Evolutionary conservation across 2,113 vertebrate genomes (phyloP), one percentile per base, ranked within the genome.

Genomic region (Bagarius yarrelli): DNA sequence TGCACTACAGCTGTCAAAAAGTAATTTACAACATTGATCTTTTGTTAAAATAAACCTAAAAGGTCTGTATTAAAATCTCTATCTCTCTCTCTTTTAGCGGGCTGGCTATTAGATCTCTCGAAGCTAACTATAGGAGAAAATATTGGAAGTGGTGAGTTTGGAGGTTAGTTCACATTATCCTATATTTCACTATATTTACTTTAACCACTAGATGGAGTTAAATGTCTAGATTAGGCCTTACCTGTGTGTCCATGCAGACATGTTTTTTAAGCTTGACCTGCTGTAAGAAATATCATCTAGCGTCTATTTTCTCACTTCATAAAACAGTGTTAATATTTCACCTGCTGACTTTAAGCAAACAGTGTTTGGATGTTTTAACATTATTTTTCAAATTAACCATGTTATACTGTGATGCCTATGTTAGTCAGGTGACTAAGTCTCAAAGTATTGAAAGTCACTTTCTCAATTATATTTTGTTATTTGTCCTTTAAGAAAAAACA

Each of bases 141-240:
- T 83, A 96, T 98, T 0, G 96, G 96, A 85, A 93, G 95, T 75
- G 96, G 96, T 0, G 96, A 98, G 86, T 98, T 97, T 0, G 96
- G 96, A 82, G 95, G 96, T 98, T 79, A 92, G 94, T 52, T 30
- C 82, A 18, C 1, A 32, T 34, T 19, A 8, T 50, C 19, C 30
- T 32, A 4, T 18, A 18, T 36, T 11, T 36, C 14, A 23, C 6
- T 78, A 18, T 8, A 27, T 71, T 25, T 13, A 19, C 1, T 27
- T 53, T 55, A 36, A 18, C 27, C 72, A 76, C 53, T 15, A 60
- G 73, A 61, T 66, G 80, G 80, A n/a, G 21, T 16, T n/a, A 60
- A 18, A 50, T 32, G 5, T 61, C 11, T 12, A 16, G 1, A 18
- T 19, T 56, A 57, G 36, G 23, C 14, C 2, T 52, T 52, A 19